Evolutionary conservation across 92 coral and sea anemone species (phyloP).

Genomic region (Paramuricea clavata): DNA sequence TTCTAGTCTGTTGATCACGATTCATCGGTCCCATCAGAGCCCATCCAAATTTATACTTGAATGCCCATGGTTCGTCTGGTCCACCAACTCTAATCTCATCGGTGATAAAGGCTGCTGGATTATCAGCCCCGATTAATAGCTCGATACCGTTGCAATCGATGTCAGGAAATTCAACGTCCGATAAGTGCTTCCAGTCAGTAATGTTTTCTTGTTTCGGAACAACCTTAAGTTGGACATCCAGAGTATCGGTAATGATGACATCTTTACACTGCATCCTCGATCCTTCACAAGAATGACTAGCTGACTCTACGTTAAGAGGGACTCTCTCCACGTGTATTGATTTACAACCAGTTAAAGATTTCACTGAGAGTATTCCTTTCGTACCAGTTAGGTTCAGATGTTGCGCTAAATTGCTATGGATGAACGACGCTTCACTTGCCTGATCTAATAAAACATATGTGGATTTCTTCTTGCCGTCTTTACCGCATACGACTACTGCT

Average conservation of each 20-base stretch:
- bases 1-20: neutral
- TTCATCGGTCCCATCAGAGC: conserved; percentile 25
- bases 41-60: conserved; percentile 28
- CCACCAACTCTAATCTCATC: conserved; percentile 27
- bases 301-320: neutral
- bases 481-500: neutral
- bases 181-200: conserved; percentile 10
- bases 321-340: conserved; percentile 2
- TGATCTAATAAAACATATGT: conserved; percentile 4
- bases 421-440: conserved; percentile 27
- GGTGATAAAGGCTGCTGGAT: conserved; percentile 12
- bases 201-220: conserved; percentile 2
- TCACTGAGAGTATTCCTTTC: conserved; percentile 15
- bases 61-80: conserved; percentile 26
- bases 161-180: conserved; percentile 3
- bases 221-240: neutral
- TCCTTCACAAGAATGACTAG: neutral
- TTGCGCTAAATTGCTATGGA: conserved; percentile 4
- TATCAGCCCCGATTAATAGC: conserved; percentile 23
- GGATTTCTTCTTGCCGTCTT: neutral
- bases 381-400: neutral
- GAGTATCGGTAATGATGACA: neutral
- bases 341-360: neutral
- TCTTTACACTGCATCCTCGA: neutral
- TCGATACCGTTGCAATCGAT: neutral